Conservation (phyloP, 2,113 vertebrate genomes). For the Archilochus colubris region DNA sequence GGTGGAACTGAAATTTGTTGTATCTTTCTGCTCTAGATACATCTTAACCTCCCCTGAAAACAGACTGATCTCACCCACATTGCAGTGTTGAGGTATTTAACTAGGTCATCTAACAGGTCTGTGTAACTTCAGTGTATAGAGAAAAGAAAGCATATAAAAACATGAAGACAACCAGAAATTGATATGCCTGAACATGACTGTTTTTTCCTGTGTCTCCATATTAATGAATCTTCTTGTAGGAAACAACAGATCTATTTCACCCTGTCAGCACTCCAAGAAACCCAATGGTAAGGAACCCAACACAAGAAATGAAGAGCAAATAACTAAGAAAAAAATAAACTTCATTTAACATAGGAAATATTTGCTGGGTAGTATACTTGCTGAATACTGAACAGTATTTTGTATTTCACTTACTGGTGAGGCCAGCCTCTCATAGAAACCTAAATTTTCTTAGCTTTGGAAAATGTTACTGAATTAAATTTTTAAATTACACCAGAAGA, state of each 20-base stretch:
- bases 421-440: background rate
- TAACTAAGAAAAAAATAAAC: background rate
- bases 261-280: background rate
- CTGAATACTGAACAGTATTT: background rate
- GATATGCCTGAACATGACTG: background rate
- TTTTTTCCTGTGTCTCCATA: background rate
- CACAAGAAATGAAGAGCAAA: background rate
- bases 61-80: background rate
- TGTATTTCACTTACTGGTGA: background rate
- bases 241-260: background rate
- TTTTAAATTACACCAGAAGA: background rate
- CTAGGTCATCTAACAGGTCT: background rate
- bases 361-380: background rate
- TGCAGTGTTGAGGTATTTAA: background rate
- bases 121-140: background rate
- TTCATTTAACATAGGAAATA: background rate
- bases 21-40: background rate
- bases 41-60: background rate
- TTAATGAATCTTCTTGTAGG: background rate
- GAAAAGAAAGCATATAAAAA: background rate
- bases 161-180: background rate
- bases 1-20: rapidly evolving
- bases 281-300: background rate
- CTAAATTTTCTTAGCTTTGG: background rate
- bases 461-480: background rate